Evolutionary conservation across 2,797 vertebrate species (phyloP), one percentile per base, ranked within the genome.

Genomic region (Heteromormyrus szaboi): DNA sequence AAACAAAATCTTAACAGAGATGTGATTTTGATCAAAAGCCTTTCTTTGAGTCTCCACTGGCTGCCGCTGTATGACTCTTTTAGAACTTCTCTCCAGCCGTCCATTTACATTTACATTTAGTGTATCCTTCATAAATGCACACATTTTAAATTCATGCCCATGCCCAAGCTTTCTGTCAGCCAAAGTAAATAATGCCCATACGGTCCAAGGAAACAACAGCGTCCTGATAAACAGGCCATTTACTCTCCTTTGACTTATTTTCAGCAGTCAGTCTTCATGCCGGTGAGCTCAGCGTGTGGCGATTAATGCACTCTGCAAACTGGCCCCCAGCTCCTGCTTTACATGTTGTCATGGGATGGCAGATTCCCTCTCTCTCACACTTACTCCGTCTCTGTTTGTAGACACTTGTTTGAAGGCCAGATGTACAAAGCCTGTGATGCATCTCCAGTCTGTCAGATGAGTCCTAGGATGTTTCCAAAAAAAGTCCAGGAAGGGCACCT

Each of bases 171-270:
- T 76, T 59, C 37, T 83, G 50, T 86, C 89, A 87, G 85, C 48
- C 11, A 89, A 56, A 89, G 85, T 89, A 50, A 87, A 89, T 87
- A 83, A 81, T 22, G 83, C 7, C 41, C n/a, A 76, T 25, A 25
- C 25, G 6, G 65, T 85, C 50, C 81, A 62, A 87, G 86, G 25
- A 89, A 83, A 83, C 2, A 19, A 22, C 85, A 65, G 62, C 83
- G 8, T 33, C 17, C 29, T 4, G 22, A 84, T 84, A 87, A 89
- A 65, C 72, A 59, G 76, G 41, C 44, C 37, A 87, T 89, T 89
- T 65, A 50, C 89, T 7, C 25, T 89, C 85, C 72, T 59, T 87
- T 89, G 85, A 89, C 88, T 87, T 89, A 65, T 83, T 62, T 84
- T 87, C 76, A 5, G 53, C 72, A 59, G 86, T 83, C 65, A 25